Conservation (phyloP, 2,113 vertebrate species). For the Chrysemys picta region DNA sequence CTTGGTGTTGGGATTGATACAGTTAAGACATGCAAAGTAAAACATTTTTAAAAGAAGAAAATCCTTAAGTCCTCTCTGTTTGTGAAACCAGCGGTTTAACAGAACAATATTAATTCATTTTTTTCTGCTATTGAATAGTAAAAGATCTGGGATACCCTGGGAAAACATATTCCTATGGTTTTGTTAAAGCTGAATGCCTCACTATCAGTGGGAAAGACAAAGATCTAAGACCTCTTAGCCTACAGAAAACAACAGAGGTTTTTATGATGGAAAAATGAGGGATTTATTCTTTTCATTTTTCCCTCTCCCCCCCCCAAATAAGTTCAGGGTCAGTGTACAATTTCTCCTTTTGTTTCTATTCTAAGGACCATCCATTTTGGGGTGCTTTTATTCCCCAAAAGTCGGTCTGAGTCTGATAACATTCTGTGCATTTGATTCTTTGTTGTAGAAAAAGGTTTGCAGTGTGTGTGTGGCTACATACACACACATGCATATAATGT, state of each 20-base stretch:
- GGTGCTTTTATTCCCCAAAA: constrained; percentile 53
- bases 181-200: constrained; percentile 68
- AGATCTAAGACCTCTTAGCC: constrained; percentile 69
- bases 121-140: constrained; percentile 1
- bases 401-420: constrained; percentile 37
- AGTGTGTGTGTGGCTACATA: accelerated
- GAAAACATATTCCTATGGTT: constrained; percentile 64
- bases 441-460: background rate
- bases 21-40: background rate
- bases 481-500: background rate
- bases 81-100: constrained; percentile 24
- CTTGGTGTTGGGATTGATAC: background rate
- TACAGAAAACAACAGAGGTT: constrained; percentile 57
- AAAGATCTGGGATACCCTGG: constrained; percentile 34
- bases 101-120: constrained; percentile 65
- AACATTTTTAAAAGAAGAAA: constrained; percentile 23
- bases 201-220: constrained; percentile 65
- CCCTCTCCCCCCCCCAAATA: background rate
- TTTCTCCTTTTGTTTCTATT: constrained; percentile 73
- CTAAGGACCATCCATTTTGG: constrained; percentile 56
- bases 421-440: constrained; percentile 4
- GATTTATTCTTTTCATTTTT: constrained; percentile 54
- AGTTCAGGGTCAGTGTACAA: constrained; percentile 70
- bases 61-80: background rate
- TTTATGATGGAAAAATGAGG: constrained; percentile 71